phyloP scores from a whole-genome alignment of 2,888 invertebrate species.

The Agrotis ipsilon region DNA sequence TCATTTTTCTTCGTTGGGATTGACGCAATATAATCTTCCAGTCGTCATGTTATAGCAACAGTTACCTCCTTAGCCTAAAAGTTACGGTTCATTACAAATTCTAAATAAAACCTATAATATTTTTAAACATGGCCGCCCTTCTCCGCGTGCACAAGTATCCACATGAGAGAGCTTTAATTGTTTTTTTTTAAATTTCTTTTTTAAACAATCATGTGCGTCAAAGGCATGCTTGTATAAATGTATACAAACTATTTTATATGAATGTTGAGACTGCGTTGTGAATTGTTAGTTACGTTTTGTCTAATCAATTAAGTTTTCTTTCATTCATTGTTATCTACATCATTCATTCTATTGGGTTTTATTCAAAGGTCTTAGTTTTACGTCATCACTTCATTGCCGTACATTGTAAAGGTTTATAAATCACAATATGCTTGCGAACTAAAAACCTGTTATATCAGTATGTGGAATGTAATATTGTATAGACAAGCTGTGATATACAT shows the following conservation, averaged over 20 bases:
- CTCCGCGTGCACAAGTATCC: slow-evolving; percentile 28
- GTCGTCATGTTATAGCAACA: neutral
- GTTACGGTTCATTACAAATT: neutral
- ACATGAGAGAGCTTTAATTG: slow-evolving; percentile 47
- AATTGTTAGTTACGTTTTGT: slow-evolving; percentile 35
- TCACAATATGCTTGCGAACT: neutral
- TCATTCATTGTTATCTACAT: slow-evolving; percentile 19
- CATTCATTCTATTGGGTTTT: neutral
- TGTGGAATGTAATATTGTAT: neutral
- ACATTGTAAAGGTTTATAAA: slow-evolving; percentile 12
- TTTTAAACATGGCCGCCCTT: slow-evolving; percentile 40
- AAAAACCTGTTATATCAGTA: slow-evolving; percentile 2
- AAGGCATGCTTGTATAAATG: slow-evolving; percentile 31
- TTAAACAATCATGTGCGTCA: slow-evolving; percentile 50
- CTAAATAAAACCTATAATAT: slow-evolving; percentile 20
- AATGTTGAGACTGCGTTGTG: slow-evolving; percentile 23
- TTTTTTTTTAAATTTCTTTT: slow-evolving; percentile 45
- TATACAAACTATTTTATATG: neutral
- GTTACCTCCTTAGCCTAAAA: neutral
- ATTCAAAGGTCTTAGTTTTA: slow-evolving; percentile 10
- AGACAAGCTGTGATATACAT: neutral
- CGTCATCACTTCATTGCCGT: slow-evolving; percentile 3
- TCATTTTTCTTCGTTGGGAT: neutral
- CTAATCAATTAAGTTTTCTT: slow-evolving; percentile 25
- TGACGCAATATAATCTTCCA: neutral